Evolutionary conservation across 2,888 invertebrate species (phyloP), one percentile per base, ranked within the genome.

Genomic region (Plagiodera versicolora): DNA sequence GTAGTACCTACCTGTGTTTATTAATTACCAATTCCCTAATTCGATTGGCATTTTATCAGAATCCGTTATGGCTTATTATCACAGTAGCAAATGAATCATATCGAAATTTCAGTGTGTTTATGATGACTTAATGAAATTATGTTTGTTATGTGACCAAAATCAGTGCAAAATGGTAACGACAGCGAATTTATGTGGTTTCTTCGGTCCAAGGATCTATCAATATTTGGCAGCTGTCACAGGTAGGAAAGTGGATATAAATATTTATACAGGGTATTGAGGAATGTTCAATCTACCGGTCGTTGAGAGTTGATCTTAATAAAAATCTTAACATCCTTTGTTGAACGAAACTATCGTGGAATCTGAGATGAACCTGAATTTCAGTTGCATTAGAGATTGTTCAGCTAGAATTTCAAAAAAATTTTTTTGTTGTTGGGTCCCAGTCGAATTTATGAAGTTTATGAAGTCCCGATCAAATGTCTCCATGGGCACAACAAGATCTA

Each of bases 141-240:
- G 39, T 14, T 39, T n/a, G 14, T n/a, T 14, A 24, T 24, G 24
- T 5, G 39, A 39, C n/a, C 14, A 2, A 11, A 39, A 39, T 24
- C 44, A 19, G 18, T 19, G 19, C 11, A 30, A 32, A 24, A 44
- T 35, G 24, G 30, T 49, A 17, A 46, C 14, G 44, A 55, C 17
- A 11, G 54, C 49, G 39, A 44, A 44, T 45, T 54, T 54, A 24
- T 39, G 30, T 20, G 10, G 48, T 54, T 30, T 59, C 17, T 30
- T 48, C 18, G 45, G 24, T 1, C 30, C 39, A 2, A 59, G 59
- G 50, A 65, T 70, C 30, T 67, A 72, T 48, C 74, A 74, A 56
- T 74, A 72, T 68, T 52, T 73, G 58, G 73, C 73, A 14, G 70
- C 72, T 1, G 50, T 70, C 51, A 69, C 73, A 64, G 69, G 74